Base-by-base conservation (phyloP, 2,113 vertebrate genomes). In the Recurvirostra avosetta region DNA sequence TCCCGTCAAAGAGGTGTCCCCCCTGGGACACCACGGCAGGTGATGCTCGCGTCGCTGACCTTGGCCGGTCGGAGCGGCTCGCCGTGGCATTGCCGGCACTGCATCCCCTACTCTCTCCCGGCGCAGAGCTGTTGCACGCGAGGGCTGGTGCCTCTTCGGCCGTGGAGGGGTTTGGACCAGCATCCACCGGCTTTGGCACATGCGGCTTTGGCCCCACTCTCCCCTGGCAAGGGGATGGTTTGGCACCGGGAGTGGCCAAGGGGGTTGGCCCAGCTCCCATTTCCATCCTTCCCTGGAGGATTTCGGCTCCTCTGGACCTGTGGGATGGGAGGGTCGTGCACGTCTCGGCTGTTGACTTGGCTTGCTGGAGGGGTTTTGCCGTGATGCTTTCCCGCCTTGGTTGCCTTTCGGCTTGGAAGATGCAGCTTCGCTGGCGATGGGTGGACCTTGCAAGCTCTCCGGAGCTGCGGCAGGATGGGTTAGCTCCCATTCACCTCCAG, bases 241-340 rank as follows among this genome's bases (percentile, higher is more conserved):
- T 96, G 96, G 96, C 94, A 68, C 40, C 0, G 0, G 84, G 55
- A 66, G 3, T 5, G 5, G 86, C 92, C 86, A 47, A 86, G n/a
- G 52, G 67, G 36, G 3, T 88, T 96, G 96, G 95, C 94, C 38
- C 25, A 18, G 41, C 79, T 96, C 90, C 81, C 9, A 0, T 22
- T 78, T 87, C 81, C 81, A 66, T 78, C 81, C 36, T 85, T 96
- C 63, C 87, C 77, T 2, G 25, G 77, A 78, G 74, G 49, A 75
- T 91, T 79, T 63, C 78, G 80, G 82, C 75, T 90, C 71, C 79
- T 79, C 86, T 77, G 76, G 84, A 94, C 93, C 95, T 92, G 94
- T 85, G 90, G 90, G 94, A 78, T 55, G 61, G 91, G 86, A 63
- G 79, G 47, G 65, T 55, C 0, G 66, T 0, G 45, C 2, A 32